phyloP scores from a whole-genome alignment of 2,113 vertebrate species.

The Colaptes auratus region DNA sequence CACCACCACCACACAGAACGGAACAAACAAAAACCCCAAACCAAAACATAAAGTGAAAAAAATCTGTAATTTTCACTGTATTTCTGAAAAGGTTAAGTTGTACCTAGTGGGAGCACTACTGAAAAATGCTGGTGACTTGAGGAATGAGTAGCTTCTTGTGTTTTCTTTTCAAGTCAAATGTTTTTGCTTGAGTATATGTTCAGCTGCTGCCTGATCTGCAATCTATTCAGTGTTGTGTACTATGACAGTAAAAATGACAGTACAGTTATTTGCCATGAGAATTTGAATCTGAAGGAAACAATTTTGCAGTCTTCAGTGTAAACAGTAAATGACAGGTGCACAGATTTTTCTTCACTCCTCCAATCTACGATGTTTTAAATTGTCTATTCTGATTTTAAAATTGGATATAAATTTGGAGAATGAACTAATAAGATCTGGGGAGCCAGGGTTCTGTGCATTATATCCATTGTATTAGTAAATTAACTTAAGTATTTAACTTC shows the following conservation, averaged over 20 bases:
- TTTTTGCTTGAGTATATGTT: background rate
- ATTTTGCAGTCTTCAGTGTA: background rate
- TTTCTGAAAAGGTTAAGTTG: background rate
- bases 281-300: conserved; percentile 7
- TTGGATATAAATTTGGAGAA: background rate
- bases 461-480: background rate
- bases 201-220: background rate
- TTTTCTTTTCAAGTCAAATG: background rate
- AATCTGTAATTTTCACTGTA: background rate
- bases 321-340: background rate
- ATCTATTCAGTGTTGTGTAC: background rate
- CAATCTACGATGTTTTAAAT: background rate
- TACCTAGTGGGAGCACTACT: background rate
- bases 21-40: background rate
- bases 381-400: background rate
- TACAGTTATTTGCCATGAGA: background rate
- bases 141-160: background rate
- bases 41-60: background rate
- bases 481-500: background rate
- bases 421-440: background rate
- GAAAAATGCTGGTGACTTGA: background rate
- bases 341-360: background rate
- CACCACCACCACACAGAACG: background rate
- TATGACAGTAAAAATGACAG: background rate
- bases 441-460: fast-evolving